A percentile compares a stretch with the other conserved stretches of the same genome.
Conservation (phyloP, 2,888 invertebrate genomes). For the Andrena flavipes region DNA sequence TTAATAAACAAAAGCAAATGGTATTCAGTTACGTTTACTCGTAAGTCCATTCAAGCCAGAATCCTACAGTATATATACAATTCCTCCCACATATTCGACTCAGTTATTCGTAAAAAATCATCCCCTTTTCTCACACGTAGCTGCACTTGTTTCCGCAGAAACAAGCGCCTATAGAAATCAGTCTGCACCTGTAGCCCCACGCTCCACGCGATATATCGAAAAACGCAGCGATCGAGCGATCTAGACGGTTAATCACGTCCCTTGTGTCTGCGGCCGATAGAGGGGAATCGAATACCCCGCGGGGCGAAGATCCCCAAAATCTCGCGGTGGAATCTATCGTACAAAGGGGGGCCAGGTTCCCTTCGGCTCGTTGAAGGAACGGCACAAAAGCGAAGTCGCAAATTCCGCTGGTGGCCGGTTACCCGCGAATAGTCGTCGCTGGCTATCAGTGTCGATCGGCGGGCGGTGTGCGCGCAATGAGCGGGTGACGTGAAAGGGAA, state of each 20-base stretch:
- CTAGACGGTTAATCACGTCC: constrained; percentile 38
- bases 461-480: constrained; percentile 72
- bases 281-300: constrained; percentile 38
- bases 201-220: background rate
- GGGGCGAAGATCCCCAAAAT: constrained; percentile 49
- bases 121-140: too few species aligned
- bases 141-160: too few species aligned
- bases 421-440: constrained; percentile 66
- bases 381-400: constrained; percentile 67
- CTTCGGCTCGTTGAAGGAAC: constrained; percentile 45
- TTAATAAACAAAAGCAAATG: background rate
- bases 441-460: constrained; percentile 86
- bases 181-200: too few species aligned
- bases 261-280: constrained; percentile 7
- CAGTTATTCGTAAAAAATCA: too few species aligned
- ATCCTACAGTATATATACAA: too few species aligned
- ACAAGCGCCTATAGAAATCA: too few species aligned
- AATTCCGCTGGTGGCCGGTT: constrained; percentile 69
- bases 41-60: too few species aligned
- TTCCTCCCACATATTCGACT: too few species aligned
- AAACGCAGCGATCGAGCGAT: background rate
- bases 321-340: constrained; percentile 54
- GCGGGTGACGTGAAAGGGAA: constrained; percentile 75
- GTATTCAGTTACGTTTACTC: background rate
- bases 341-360: constrained; percentile 49